Evolutionary conservation across 2,113 vertebrate species (phyloP).

Genomic region (Suricata suricatta): DNA sequence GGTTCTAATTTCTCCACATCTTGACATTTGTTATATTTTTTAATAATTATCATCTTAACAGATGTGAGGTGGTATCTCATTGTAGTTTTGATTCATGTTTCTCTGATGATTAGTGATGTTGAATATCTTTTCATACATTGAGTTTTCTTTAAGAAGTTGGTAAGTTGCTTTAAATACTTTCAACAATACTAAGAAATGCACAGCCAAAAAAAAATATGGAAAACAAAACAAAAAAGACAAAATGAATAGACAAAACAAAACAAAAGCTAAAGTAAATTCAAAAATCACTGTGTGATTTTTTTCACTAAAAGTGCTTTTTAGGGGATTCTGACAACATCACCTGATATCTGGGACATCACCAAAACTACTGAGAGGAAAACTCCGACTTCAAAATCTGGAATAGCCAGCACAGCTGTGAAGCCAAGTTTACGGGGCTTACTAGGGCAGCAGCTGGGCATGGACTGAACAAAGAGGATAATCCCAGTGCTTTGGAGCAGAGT

Average conservation of each 20-base stretch:
- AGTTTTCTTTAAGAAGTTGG: not conserved
- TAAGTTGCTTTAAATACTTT: not conserved
- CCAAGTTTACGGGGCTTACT: not conserved
- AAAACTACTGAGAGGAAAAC: not conserved
- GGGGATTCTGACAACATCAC: not conserved
- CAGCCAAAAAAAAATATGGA: no score
- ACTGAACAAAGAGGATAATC: slow-evolving; percentile 52
- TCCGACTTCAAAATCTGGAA: slow-evolving; percentile 8
- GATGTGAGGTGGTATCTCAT: not conserved
- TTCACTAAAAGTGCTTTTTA: not conserved
- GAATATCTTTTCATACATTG: not conserved
- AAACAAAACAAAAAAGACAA: not conserved
- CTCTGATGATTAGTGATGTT: not conserved
- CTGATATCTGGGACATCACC: not conserved
- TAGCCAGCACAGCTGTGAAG: slow-evolving; percentile 22
- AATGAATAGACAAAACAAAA: not conserved
- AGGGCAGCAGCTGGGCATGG: slow-evolving; percentile 37
- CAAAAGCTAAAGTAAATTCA: not conserved
- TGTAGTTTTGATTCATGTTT: not conserved
- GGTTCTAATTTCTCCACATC: not conserved
- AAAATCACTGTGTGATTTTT: not conserved
- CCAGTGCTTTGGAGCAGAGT: not conserved
- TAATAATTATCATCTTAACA: not conserved
- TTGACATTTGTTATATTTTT: not conserved
- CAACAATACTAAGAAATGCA: not conserved